phyloP scores from a whole-genome alignment of 2,113 vertebrate genomes.

The Uria lomvia region DNA sequence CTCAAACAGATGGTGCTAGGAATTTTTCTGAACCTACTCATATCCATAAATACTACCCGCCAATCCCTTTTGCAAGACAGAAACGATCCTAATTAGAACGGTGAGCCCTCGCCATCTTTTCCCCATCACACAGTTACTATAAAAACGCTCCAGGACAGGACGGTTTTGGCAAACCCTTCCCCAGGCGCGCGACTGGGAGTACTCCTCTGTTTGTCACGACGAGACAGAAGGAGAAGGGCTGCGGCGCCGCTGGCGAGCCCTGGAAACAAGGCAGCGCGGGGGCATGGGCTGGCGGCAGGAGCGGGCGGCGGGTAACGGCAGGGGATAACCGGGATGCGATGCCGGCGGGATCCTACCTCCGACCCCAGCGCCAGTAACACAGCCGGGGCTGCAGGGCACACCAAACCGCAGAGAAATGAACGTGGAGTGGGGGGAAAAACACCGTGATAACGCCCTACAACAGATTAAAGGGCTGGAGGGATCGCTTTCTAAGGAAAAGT shows the following conservation, averaged over 20 bases:
- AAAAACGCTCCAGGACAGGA: conserved; percentile 28
- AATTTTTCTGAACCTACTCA: conserved; percentile 71
- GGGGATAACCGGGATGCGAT: neutral
- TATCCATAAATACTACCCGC: conserved; percentile 76
- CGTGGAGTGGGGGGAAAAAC: neutral
- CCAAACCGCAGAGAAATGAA: neutral
- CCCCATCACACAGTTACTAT: conserved; percentile 42
- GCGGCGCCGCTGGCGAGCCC: neutral
- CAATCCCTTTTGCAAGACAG: conserved; percentile 65
- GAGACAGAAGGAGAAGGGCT: neutral
- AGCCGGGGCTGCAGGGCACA: neutral
- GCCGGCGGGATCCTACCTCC: neutral
- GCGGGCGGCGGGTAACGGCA: neutral
- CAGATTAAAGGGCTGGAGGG: neutral
- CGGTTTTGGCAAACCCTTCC: conserved; percentile 28
- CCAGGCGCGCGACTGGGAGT: neutral
- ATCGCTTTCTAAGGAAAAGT: conserved; percentile 12
- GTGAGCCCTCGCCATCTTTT: conserved; percentile 50
- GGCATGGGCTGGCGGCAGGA: neutral
- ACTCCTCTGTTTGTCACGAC: conserved; percentile 23
- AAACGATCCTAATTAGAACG: conserved; percentile 67
- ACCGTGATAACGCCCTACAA: neutral
- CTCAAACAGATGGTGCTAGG: conserved; percentile 78
- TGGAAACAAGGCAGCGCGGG: neutral
- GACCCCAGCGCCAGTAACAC: neutral